phyloP scores from a whole-genome alignment of 2,113 vertebrate species.

The Calyptommatus sinebrachiatus region DNA sequence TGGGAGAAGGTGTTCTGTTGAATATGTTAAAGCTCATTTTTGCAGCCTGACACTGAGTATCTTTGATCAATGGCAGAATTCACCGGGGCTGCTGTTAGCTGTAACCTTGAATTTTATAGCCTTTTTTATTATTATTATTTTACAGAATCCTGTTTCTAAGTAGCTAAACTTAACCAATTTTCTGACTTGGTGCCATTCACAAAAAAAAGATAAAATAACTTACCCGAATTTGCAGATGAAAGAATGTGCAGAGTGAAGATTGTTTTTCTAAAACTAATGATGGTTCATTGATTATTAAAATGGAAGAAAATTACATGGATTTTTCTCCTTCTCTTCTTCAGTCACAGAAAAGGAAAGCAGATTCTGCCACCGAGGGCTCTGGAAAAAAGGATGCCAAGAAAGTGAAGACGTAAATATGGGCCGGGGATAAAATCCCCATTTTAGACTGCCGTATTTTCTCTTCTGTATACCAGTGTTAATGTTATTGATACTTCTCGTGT shows the following conservation, averaged over 20 bases:
- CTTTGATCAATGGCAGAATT: too few relatives aligned
- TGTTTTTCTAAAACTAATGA: neutral
- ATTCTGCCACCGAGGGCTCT: conserved; percentile 74
- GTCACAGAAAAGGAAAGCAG: conserved; percentile 87
- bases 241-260: neutral
- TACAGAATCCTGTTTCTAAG: too few relatives aligned
- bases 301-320: conserved; percentile 52
- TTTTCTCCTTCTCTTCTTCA: conserved; percentile 59
- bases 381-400: conserved; percentile 86
- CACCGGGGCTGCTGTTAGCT: too few relatives aligned
- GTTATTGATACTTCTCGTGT: conserved; percentile 72
- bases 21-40: too few relatives aligned
- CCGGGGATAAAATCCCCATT: conserved; percentile 49
- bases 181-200: too few relatives aligned
- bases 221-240: neutral
- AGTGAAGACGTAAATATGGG: conserved; percentile 75
- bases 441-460: conserved; percentile 66
- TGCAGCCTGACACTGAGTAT: too few relatives aligned
- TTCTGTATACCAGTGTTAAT: conserved; percentile 67
- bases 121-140: too few relatives aligned
- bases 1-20: too few relatives aligned
- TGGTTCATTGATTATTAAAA: conserved; percentile 23
- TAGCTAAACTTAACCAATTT: too few relatives aligned
- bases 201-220: too few relatives aligned
- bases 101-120: too few relatives aligned